phyloP scores from a whole-genome alignment of 1,140 invertebrate species.

The Ptiloglossa arizonensis region DNA sequence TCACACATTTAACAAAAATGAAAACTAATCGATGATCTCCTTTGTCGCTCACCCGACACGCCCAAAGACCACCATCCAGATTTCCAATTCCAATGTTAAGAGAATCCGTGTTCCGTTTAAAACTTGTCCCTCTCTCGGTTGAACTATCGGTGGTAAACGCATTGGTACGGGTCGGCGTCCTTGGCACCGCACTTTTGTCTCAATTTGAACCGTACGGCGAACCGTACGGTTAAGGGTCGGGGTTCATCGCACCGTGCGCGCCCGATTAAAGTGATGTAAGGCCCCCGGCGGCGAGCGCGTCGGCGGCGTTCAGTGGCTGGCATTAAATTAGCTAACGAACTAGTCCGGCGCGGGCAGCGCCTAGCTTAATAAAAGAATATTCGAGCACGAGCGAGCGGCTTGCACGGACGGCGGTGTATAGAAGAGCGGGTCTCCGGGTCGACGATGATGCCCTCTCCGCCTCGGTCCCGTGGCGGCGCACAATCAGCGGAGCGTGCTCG shows the following conservation, averaged over 20 bases:
- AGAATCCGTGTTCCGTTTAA: too few relatives aligned
- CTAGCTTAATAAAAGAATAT: slow-evolving; percentile 78
- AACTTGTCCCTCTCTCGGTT: too few relatives aligned
- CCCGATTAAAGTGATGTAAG: slow-evolving; percentile 60
- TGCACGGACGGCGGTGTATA: slow-evolving; percentile 4
- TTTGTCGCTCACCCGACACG: too few relatives aligned
- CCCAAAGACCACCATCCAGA: too few relatives aligned
- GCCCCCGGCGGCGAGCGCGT: slow-evolving; percentile 28
- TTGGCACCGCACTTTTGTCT: too few relatives aligned
- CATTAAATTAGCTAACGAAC: slow-evolving; percentile 79
- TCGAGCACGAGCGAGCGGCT: slow-evolving; percentile 47
- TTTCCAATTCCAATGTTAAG: too few relatives aligned
- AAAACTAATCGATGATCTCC: too few relatives aligned
- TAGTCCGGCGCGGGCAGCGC: slow-evolving; percentile 66
- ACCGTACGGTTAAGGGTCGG: background rate
- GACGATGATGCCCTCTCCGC: slow-evolving; percentile 79
- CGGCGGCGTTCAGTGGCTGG: slow-evolving; percentile 59
- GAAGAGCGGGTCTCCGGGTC: slow-evolving; percentile 78
- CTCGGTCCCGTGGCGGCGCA: slow-evolving; percentile 75
- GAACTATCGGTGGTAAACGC: too few relatives aligned
- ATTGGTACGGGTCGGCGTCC: too few relatives aligned
- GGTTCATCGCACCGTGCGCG: slow-evolving; percentile 29
- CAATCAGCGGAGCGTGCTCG: slow-evolving; percentile 80
- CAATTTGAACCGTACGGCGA: too few relatives aligned
- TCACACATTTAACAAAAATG: too few relatives aligned